A percentile compares a stretch with the other conserved stretches of the same genome.
Evolutionary conservation across 1,140 invertebrate genomes (phyloP).

Genomic region (Papilio dardanus): DNA sequence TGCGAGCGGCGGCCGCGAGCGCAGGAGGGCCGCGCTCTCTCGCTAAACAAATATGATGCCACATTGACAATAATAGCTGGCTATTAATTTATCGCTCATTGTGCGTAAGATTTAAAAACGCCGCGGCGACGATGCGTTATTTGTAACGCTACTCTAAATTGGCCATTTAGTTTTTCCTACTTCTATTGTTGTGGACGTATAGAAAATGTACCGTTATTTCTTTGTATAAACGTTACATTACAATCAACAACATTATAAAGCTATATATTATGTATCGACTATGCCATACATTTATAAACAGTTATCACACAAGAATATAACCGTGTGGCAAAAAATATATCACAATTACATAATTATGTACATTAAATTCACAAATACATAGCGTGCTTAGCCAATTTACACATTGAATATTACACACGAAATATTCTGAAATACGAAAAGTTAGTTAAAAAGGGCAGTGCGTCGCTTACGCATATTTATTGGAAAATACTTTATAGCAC

Average conservation of each 20-base stretch:
- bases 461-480: background rate
- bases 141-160: constrained; percentile 25
- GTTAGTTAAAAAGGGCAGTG: constrained; percentile 5
- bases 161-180: background rate
- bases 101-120: constrained; percentile 44
- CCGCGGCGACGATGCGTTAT: constrained; percentile 33
- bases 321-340: constrained; percentile 24
- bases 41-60: constrained; percentile 68
- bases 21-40: constrained; percentile 57
- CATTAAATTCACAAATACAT: constrained; percentile 10
- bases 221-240: constrained; percentile 16
- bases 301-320: constrained; percentile 16
- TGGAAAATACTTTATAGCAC: background rate
- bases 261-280: constrained; percentile 35
- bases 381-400: background rate
- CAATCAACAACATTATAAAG: constrained; percentile 25
- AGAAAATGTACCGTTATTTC: constrained; percentile 12
- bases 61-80: constrained; percentile 52
- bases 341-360: constrained; percentile 28
- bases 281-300: background rate
- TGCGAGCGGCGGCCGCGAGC: constrained; percentile 44
- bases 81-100: constrained; percentile 52
- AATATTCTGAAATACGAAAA: constrained; percentile 10
- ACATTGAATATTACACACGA: constrained; percentile 17
- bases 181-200: constrained; percentile 28